These are phyloP conservation scores for Trididemnum clinides DNA, from an alignment of 23 tunicate species.

Conservation along the genomic window DNA sequence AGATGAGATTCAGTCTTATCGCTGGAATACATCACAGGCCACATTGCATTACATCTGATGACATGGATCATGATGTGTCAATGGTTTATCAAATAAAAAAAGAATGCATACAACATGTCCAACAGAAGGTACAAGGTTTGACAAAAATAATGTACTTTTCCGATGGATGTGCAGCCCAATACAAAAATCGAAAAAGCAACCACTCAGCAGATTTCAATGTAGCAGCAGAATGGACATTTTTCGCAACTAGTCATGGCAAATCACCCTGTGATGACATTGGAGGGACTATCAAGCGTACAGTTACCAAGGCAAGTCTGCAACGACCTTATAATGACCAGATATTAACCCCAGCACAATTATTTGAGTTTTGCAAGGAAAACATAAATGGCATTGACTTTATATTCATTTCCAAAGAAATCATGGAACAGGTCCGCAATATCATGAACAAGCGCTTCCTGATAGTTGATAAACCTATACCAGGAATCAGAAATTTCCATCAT, in stretches of 20 bases:
- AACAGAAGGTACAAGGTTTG: conserved; percentile 2
- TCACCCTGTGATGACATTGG: conserved; percentile 34
- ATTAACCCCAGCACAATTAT: conserved; percentile 20
- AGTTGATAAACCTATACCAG: conserved; percentile 16
- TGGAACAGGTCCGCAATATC: conserved; percentile 16
- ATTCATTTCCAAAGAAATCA: conserved; percentile 19
- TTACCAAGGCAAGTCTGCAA: conserved; percentile 36
- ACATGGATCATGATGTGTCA: conserved; percentile 41
- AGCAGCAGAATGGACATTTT: conserved; percentile 36
- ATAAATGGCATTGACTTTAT: conserved; percentile 28
- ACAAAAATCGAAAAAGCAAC: conserved; percentile 52
- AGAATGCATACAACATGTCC: conserved; percentile 27
- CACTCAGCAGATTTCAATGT: conserved; percentile 42
- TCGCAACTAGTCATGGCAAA: conserved; percentile 33
- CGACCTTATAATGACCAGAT: conserved; percentile 32
- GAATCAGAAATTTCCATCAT: conserved; percentile 36
- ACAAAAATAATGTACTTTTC: conserved; percentile 27
- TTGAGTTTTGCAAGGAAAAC: conserved; percentile 14
- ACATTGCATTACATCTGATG: conserved; percentile 47
- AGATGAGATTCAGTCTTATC: conserved; percentile 45
- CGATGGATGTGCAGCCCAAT: conserved; percentile 64
- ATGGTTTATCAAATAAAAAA: conserved; percentile 37
- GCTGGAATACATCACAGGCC: conserved; percentile 31
- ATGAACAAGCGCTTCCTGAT: conserved; percentile 2
- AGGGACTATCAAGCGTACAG: conserved; percentile 28